A percentile compares a stretch with the other conserved stretches of the same genome.
These are phyloP conservation scores for Synanthedon myopaeformis DNA, from an alignment of 2,888 invertebrate species.

Conservation along the genomic window DNA sequence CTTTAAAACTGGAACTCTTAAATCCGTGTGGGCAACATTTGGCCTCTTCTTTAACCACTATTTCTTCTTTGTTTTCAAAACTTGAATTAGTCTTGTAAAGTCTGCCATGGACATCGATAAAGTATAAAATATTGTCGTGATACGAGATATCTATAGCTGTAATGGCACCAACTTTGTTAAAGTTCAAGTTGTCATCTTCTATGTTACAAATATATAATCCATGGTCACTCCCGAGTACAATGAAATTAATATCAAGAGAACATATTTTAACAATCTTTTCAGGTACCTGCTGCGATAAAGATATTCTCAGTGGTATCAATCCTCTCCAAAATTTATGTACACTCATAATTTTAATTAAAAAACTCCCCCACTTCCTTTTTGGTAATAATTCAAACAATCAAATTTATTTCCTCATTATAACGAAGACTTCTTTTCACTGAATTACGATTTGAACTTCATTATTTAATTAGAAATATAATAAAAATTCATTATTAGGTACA, in stretches of 20 bases:
- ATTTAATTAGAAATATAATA: no score
- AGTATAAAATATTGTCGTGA: conserved; percentile 70
- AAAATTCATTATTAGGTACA: no score
- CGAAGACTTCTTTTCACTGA: no score
- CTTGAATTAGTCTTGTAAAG: conserved; percentile 69
- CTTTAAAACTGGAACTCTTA: conserved; percentile 71
- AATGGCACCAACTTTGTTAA: conserved; percentile 61
- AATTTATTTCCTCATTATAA: no score
- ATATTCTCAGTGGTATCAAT: conserved; percentile 39
- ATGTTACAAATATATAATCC: conserved; percentile 52
- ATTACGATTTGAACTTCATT: no score
- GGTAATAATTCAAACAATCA: conserved; percentile 1
- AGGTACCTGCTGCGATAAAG: conserved; percentile 46
- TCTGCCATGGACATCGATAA: conserved; percentile 73
- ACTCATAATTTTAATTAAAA: conserved; percentile 44
- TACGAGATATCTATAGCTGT: conserved; percentile 74
- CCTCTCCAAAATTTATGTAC: conserved; percentile 64
- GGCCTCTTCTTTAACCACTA: conserved; percentile 73
- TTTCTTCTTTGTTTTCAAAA: conserved; percentile 71
- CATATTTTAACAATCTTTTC: conserved; percentile 61
- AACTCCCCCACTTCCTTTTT: conserved; percentile 19
- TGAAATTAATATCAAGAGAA: conserved; percentile 42
- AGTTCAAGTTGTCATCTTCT: conserved; percentile 44
- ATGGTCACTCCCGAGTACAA: conserved; percentile 59
- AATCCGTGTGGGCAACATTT: conserved; percentile 76